Base-by-base conservation (phyloP, 2,113 vertebrate species). In the Puffinus mauretanicus region DNA sequence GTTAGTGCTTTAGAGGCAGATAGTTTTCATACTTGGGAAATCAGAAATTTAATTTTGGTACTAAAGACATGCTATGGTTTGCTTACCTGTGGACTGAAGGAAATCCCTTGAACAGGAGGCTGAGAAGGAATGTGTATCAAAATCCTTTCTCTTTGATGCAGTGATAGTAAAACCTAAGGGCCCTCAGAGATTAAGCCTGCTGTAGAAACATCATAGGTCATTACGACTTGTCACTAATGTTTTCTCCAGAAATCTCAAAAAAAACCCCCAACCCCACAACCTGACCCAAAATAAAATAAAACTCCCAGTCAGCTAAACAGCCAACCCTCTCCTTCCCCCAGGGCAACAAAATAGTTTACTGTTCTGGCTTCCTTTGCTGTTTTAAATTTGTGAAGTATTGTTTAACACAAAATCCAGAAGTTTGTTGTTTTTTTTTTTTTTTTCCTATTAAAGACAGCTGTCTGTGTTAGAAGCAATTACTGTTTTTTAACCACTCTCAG, bases 61-160 rank as follows among this genome's bases (percentile, higher is more conserved):
- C 30, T 82, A 58, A 86, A 80, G 42, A 21, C 8, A 7, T 2
- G 1, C 24, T 52, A 42, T 26, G 20, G 2, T 58, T 30, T 86
- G 5, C 11, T 72, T 76, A 38, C 5, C 27, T 72, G 16, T 0
- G 0, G 30, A 52, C 27, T 1, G 1, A 66, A 94, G 42, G 42
- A 77, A 89, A 27, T 47, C 6, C 16, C 32, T 66, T 86, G 46
- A 86, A 61, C 1, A 4, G 30, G 30, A 86, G 47, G 34, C 18
- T 7, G 3, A 71, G 42, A n/a, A 87, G 14, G 8, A 92, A 42
- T 5, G 4, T n/a, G 8, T 47, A 57, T 76, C 16, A 52, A 72
- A 93, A 46, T 86, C 54, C 12, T 46, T 58, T 70, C 26, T 55
- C 51, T 85, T 73, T 30, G 13, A 21, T 36, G 16, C 46, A 66